Evolutionary conservation across 2,797 vertebrate species (phyloP), one percentile per base, ranked within the genome.

Genomic region (Centroberyx gerrardi): DNA sequence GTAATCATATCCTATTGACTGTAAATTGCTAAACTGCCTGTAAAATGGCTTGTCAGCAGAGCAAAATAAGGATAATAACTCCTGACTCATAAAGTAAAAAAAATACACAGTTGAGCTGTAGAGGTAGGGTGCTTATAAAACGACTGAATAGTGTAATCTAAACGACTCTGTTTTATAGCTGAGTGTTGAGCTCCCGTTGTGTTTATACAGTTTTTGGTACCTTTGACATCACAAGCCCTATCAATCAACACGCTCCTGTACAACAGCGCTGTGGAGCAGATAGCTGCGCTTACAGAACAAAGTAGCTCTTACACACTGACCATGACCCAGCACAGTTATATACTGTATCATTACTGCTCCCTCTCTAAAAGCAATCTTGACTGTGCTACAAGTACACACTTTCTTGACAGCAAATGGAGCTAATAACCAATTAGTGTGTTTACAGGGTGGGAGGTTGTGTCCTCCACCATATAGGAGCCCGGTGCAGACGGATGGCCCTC

Each of bases 351-450:
- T 58, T 70, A 29, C n/a, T 63, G 42, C 28, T 70, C 56, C 52
- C 72, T 80, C 68, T 48, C 61, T 69, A 17, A 29, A 75, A 42
- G 56, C 51, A 63, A 53, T 54, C 42, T 75, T 36, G 63, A 44
- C 33, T 51, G 22, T 40, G 58, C 62, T 53, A 18, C 58, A 63
- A 63, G 29, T 48, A 51, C 62, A 54, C 64, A 62, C 38, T 76
- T 62, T 64, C 56, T 72, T 83, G 79, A 86, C 68, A 88, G 67
- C 72, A 85, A 84, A 91, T 64, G 58, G 60, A 88, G 71, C 58
- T 87, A 92, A 92, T 84, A 87, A 87, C 67, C 86, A 92, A 91
- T 93, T 91, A 90, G 86, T 73, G 33, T 83, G 76, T 86, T 88
- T 72, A 78, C 73, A 73, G 74, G 69, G 53, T 63, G 31, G 63